Conservation (phyloP, 1,140 invertebrate genomes). For the Caenorhabditis remanei region DNA sequence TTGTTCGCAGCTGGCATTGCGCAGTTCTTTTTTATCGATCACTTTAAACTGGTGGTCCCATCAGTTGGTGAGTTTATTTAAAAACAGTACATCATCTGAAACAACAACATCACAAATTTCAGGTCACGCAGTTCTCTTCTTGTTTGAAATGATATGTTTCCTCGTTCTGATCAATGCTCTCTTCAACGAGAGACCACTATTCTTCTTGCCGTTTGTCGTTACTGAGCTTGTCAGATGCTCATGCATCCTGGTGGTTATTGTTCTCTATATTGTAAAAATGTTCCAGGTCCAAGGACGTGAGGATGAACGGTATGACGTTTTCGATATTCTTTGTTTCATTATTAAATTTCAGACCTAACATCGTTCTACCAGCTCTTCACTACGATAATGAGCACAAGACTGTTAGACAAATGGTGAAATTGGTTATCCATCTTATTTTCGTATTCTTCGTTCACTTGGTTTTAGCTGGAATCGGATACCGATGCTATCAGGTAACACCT, state of each 20-base stretch:
- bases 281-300: conserved; percentile 26
- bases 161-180: conserved; percentile 32
- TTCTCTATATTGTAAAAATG: conserved; percentile 35
- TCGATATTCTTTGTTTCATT: too few relatives aligned
- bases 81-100: too few relatives aligned
- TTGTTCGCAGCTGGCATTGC: conserved; percentile 30
- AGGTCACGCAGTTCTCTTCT: conserved; percentile 29
- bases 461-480: conserved; percentile 35
- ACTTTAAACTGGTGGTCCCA: conserved; percentile 38
- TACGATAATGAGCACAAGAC: conserved; percentile 48
- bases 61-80: conserved; percentile 3
- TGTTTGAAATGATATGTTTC: conserved; percentile 46
- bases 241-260: neutral
- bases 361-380: conserved; percentile 36
- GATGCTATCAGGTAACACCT: conserved; percentile 29
- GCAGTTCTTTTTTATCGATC: conserved; percentile 33
- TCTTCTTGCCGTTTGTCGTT: conserved; percentile 29
- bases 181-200: conserved; percentile 26
- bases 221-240: conserved; percentile 20
- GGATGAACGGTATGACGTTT: neutral
- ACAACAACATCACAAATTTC: neutral
- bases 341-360: conserved; percentile 14
- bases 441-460: conserved; percentile 15
- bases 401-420: conserved; percentile 6
- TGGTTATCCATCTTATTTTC: conserved; percentile 19